Conservation (phyloP, 92 coral and sea anemone genomes). For the Virgularia gustaviana region DNA sequence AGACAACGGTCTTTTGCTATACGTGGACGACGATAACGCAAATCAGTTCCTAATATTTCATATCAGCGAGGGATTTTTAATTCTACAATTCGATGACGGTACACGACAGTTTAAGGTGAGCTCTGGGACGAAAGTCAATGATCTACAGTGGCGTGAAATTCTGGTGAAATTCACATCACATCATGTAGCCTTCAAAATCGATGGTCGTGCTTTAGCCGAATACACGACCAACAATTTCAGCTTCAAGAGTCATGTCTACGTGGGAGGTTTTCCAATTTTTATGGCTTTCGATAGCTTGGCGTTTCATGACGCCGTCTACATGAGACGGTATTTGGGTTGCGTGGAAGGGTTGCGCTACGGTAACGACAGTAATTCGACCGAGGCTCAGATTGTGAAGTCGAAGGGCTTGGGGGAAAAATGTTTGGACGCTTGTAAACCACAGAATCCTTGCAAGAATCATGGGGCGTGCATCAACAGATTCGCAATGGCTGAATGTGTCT, state of each 20-base stretch:
- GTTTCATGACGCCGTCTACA: not conserved
- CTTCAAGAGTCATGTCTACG: conserved; percentile 4
- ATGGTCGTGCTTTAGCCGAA: not conserved
- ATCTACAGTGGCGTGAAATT: conserved; percentile 21
- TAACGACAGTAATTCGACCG: not conserved
- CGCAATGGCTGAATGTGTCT: conserved; percentile 29
- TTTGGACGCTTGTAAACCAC: conserved; percentile 21
- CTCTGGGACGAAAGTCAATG: conserved; percentile 3
- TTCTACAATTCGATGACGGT: conserved; percentile 16
- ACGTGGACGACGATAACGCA: conserved; percentile 63
- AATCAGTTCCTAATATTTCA: conserved; percentile 49
- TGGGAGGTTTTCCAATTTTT: conserved; percentile 19
- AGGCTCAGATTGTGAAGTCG: not conserved
- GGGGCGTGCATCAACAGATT: conserved; percentile 29
- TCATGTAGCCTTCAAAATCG: conserved; percentile 13
- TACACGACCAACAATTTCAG: not conserved
- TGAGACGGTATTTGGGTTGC: conserved; percentile 25
- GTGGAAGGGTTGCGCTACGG: not conserved
- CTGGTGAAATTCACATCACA: conserved; percentile 1
- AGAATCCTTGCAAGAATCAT: conserved; percentile 13
- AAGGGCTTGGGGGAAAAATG: conserved; percentile 14
- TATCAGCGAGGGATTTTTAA: conserved; percentile 15
- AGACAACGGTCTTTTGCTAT: conserved; percentile 69
- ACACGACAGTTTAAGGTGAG: not conserved
- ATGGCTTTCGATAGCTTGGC: not conserved